A percentile compares a stretch with the other conserved stretches of the same genome.
phyloP scores from a whole-genome alignment of 2,113 vertebrate genomes.

The Stegastes partitus region DNA sequence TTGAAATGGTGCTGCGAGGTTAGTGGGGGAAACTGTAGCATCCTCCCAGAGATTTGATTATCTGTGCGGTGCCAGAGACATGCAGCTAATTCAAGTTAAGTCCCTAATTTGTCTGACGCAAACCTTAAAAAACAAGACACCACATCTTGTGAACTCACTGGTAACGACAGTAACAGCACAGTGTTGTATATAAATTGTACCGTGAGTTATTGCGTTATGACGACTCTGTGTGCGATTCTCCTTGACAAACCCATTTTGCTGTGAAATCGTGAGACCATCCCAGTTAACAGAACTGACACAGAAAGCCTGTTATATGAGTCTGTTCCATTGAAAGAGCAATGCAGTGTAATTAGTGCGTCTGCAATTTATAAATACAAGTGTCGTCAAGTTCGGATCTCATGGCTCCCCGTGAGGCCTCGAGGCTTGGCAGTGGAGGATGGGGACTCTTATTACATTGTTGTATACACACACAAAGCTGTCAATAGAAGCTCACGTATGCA shows the following conservation, averaged over 20 bases:
- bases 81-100: conserved; percentile 10
- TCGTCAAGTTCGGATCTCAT: conserved; percentile 50
- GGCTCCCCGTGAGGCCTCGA: conserved; percentile 27
- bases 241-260: background rate
- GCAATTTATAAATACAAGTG: conserved; percentile 60
- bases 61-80: conserved; percentile 19
- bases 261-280: conserved; percentile 19
- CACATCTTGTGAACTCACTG: background rate
- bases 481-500: conserved; percentile 14
- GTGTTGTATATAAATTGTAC: background rate
- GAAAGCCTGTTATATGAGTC: conserved; percentile 30
- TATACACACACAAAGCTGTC: conserved; percentile 31
- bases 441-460: conserved; percentile 37
- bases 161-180: background rate
- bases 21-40: conserved; percentile 34
- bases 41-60: conserved; percentile 61
- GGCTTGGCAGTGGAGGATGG: conserved; percentile 9
- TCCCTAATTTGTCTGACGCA: background rate
- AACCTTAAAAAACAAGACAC: background rate
- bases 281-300: conserved; percentile 25
- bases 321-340: conserved; percentile 44
- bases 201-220: background rate
- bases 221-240: background rate
- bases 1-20: conserved; percentile 45
- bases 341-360: conserved; percentile 57